phyloP scores from a whole-genome alignment of 2,888 invertebrate genomes.

The Aphrophora alni region DNA sequence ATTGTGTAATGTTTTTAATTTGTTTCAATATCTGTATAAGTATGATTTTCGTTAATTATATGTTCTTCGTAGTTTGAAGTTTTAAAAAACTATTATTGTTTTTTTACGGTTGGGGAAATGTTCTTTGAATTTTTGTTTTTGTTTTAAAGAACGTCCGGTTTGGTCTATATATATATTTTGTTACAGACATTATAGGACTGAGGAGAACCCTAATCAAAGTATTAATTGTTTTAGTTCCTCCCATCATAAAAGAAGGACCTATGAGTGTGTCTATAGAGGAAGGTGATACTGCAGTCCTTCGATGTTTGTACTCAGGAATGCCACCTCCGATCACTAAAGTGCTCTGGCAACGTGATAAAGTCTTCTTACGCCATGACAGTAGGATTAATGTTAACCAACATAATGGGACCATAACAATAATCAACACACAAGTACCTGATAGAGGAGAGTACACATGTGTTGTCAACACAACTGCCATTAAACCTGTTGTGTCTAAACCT shows the following conservation, averaged over 20 bases:
- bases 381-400: conserved; percentile 50
- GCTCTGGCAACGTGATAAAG: conserved; percentile 74
- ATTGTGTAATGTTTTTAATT: no score
- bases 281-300: conserved; percentile 67
- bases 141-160: no score
- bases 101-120: no score
- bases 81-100: no score
- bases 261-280: conserved; percentile 67
- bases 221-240: conserved; percentile 64
- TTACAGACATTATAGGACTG: no score
- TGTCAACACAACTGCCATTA: conserved; percentile 67
- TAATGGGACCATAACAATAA: conserved; percentile 64
- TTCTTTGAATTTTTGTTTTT: no score
- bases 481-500: conserved; percentile 64
- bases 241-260: conserved; percentile 65
- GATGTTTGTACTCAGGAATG: conserved; percentile 66
- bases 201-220: no score
- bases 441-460: conserved; percentile 72
- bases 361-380: conserved; percentile 55
- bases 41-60: no score
- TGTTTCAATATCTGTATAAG: no score
- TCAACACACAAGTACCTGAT: conserved; percentile 63
- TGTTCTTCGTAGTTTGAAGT: no score
- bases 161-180: no score
- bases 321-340: conserved; percentile 66